phyloP scores from a whole-genome alignment of 2,113 vertebrate species.

The Heterocephalus glaber region DNA sequence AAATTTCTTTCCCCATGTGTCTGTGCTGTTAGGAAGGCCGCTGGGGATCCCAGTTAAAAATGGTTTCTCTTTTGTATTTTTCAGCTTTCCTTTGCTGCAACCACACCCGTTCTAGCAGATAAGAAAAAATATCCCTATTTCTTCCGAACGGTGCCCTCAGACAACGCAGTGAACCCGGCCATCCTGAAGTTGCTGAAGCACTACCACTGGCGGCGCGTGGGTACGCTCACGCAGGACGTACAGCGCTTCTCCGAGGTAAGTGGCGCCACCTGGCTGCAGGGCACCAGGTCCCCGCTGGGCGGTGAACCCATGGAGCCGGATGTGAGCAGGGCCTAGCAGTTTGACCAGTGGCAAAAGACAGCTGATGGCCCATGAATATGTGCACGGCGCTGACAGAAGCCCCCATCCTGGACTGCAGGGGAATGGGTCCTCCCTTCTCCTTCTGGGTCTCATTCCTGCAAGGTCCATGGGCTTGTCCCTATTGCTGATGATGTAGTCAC shows the following conservation, averaged over 20 bases:
- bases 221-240: constrained; percentile 98
- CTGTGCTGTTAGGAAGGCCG: not conserved
- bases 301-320: not conserved
- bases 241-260: constrained; percentile 97
- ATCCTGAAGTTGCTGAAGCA: constrained; percentile 96
- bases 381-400: not conserved
- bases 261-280: not conserved
- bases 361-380: not conserved
- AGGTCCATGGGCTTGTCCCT: not conserved
- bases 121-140: constrained; percentile 99
- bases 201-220: constrained; percentile 97
- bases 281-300: not conserved
- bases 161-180: constrained; percentile 98
- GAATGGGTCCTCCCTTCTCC: not conserved
- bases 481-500: not conserved
- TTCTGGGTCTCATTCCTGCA: not conserved
- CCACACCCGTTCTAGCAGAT: constrained; percentile 97
- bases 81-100: constrained; percentile 98
- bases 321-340: not conserved
- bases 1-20: not conserved
- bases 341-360: not conserved
- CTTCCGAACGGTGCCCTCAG: constrained; percentile 98
- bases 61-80: constrained; percentile 53
- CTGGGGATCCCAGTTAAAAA: not conserved
- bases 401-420: not conserved